These are phyloP conservation scores for Ovibos moschatus DNA, from an alignment of 2,113 vertebrate genomes.

Conservation along the genomic window DNA sequence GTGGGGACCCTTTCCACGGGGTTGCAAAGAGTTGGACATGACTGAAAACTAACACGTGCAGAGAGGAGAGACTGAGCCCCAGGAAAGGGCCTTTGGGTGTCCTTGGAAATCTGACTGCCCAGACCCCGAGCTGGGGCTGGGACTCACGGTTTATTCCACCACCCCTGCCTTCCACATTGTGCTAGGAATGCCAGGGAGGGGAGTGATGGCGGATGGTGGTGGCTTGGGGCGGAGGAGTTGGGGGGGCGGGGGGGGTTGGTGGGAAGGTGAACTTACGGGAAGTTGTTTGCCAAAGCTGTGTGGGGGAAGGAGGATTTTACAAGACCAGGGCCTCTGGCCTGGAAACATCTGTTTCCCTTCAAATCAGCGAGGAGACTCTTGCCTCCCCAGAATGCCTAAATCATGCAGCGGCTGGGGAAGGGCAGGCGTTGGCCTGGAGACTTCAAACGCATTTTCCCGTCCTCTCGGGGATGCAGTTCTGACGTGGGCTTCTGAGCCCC, in stretches of 20 bases:
- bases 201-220: neutral
- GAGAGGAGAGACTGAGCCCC: neutral
- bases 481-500: slow-evolving; percentile 72
- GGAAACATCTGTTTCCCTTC: slow-evolving; percentile 86
- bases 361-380: slow-evolving; percentile 80
- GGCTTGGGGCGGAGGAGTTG: neutral
- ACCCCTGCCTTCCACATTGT: neutral
- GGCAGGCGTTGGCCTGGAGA: slow-evolving; percentile 79
- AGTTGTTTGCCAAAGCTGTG: slow-evolving; percentile 29
- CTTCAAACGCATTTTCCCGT: slow-evolving; percentile 84
- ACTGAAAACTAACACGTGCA: neutral
- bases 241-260: too few species aligned
- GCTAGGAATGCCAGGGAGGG: neutral
- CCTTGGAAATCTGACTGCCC: too few species aligned
- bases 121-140: neutral
- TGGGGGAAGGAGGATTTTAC: slow-evolving; percentile 54
- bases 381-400: slow-evolving; percentile 82
- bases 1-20: too few species aligned
- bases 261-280: neutral
- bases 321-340: slow-evolving; percentile 63
- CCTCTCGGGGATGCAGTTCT: slow-evolving; percentile 78
- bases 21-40: neutral
- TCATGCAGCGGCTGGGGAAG: slow-evolving; percentile 77
- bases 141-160: neutral
- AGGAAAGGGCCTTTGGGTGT: neutral